Percentiles rank a stretch among this genome's conserved stretches.
phyloP scores from a whole-genome alignment of 2,113 vertebrate genomes.

The Phycodurus eques region DNA sequence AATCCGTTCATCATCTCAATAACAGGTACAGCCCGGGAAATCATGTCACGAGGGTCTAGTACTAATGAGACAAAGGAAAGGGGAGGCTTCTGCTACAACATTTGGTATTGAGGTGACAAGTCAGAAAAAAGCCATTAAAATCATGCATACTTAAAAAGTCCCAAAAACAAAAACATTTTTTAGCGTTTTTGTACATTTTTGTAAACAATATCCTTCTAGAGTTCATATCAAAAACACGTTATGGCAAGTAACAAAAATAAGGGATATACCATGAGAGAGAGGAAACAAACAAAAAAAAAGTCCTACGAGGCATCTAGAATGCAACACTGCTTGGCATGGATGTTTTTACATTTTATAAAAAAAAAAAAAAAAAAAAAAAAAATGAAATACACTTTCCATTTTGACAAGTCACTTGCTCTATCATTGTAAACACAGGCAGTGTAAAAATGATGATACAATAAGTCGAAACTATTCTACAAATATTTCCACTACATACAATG shows the following conservation, averaged over 20 bases:
- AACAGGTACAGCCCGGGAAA: slow-evolving; percentile 78
- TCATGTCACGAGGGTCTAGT: slow-evolving; percentile 70
- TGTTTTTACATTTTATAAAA: slow-evolving; percentile 60
- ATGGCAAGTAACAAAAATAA: slow-evolving; percentile 79
- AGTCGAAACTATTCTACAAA: slow-evolving; percentile 75
- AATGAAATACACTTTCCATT: slow-evolving; percentile 65
- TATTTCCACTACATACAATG: slow-evolving; percentile 78
- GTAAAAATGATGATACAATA: slow-evolving; percentile 76
- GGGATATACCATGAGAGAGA: slow-evolving; percentile 63
- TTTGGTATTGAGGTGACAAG: slow-evolving; percentile 76
- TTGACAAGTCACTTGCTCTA: slow-evolving; percentile 69
- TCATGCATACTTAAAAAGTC: slow-evolving; percentile 75
- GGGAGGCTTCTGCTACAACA: slow-evolving; percentile 75
- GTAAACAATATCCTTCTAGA: slow-evolving; percentile 82
- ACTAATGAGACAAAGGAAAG: slow-evolving; percentile 69
- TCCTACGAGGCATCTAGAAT: slow-evolving; percentile 76
- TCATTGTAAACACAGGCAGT: slow-evolving; percentile 77
- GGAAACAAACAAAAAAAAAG: slow-evolving; percentile 47
- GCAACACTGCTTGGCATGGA: slow-evolving; percentile 79
- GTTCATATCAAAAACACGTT: slow-evolving; percentile 79
- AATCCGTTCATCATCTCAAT: slow-evolving; percentile 79
- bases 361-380: slow-evolving; percentile 39
- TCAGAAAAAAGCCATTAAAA: slow-evolving; percentile 72
- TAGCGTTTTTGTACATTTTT: slow-evolving; percentile 84
- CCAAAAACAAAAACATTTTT: slow-evolving; percentile 63